A percentile compares a stretch with the other conserved stretches of the same genome.
These are phyloP conservation scores for Eilema depressum DNA, from an alignment of 2,888 invertebrate species.

Conservation along the genomic window DNA sequence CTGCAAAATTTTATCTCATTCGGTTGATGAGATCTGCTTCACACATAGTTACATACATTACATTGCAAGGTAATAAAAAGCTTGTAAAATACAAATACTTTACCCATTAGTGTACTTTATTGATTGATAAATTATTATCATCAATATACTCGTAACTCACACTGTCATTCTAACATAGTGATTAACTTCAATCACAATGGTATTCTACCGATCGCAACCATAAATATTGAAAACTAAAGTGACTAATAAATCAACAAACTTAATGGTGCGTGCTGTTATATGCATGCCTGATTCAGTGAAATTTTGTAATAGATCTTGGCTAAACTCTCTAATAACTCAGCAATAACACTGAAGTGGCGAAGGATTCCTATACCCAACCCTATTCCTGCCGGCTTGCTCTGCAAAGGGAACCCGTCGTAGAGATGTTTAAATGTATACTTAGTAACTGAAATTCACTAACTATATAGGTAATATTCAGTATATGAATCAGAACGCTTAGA, in stretches of 20 bases:
- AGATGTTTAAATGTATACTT: too few species aligned
- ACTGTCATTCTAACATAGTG: background rate
- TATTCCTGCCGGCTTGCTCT: too few species aligned
- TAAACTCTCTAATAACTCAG: background rate
- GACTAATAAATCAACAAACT: background rate
- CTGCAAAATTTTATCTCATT: too few species aligned
- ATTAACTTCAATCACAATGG: background rate
- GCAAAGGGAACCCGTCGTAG: too few species aligned
- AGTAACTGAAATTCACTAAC: too few species aligned
- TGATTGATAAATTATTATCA: background rate
- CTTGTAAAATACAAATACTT: background rate
- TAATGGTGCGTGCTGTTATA: background rate
- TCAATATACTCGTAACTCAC: background rate
- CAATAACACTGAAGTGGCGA: background rate
- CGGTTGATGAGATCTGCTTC: too few species aligned
- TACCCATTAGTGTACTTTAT: background rate
- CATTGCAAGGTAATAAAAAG: background rate
- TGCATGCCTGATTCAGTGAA: constrained; percentile 4
- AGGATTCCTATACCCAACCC: too few species aligned
- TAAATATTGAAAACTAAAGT: background rate
- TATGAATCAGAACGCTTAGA: too few species aligned
- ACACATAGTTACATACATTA: too few species aligned
- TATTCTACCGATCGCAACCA: background rate
- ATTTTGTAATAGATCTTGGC: background rate
- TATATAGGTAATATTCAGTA: too few species aligned